Evolutionary conservation across 2,797 vertebrate genomes (phyloP), one percentile per base, ranked within the genome.

Genomic region (Lerista edwardsae): DNA sequence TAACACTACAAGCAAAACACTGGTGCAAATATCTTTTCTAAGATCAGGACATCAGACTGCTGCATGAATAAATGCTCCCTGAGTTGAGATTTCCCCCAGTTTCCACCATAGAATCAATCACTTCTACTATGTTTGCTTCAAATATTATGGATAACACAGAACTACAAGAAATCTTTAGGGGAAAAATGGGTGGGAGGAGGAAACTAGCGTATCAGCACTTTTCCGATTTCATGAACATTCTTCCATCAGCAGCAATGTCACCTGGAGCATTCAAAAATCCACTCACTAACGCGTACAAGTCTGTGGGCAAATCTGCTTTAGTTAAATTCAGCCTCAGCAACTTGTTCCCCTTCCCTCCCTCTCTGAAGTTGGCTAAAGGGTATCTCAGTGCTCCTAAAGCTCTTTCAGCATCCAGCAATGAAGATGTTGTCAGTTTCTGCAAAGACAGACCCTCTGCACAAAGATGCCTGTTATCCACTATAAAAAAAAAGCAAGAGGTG

Each of bases 221-320:
- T 95, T 91, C 83, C 81, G 88, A 86, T 94, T 88, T 95, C 84
- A 93, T 85, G 79, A 91, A 83, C 92, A 90, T 89, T 92, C 83
- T 91, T 94, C 92, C 91, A 88, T 94, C 87, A 94, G 82, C 90
- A 91, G 89, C 90, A 91, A 91, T 91, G 90, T 93, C 91, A 94
- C 85, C 84, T 93, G 84, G 69, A 90, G 86, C 84, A 85, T 68
- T 94, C 64, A 89, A 85, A 89, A 86, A 90, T 93, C 89, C 34
- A 90, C 85, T 92, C 90, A 91, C 71, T 1, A 61, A 92, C 21
- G 67, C 82, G 89, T 90, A 86, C 89, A 90, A 93, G 79, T 91
- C 88, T 86, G 82, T 82, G 80, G 75, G 68, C 90, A 93, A 93
- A 90, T 94, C 88, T 90, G 80, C 71, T 87, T 93, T 73, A 91